Evolutionary conservation across 2,797 vertebrate species (phyloP).

Genomic region (Macrochelys suwanniensis): DNA sequence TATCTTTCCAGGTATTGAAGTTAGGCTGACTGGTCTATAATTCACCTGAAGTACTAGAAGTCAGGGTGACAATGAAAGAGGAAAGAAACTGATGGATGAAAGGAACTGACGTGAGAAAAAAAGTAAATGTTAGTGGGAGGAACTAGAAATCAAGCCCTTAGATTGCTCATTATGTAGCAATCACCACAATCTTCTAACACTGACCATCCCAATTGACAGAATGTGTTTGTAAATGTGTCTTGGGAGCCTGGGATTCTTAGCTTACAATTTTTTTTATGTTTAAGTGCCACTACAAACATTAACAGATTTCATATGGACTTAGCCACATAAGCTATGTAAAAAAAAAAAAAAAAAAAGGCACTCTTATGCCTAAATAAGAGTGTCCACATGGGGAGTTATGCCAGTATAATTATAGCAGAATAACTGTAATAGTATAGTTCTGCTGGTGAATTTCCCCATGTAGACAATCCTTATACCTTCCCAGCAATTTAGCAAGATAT

Average conservation of each 20-base stretch:
- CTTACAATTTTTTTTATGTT: too few relatives aligned
- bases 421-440: neutral
- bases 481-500: neutral
- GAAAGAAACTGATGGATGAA: neutral
- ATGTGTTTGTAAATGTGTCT: neutral
- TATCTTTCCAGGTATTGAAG: neutral
- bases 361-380: neutral
- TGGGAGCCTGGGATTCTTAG: neutral
- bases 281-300: too few relatives aligned
- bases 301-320: neutral
- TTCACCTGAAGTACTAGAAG: neutral
- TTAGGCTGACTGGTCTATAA: neutral
- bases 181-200: neutral
- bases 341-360: neutral
- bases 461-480: neutral
- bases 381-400: neutral
- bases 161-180: neutral
- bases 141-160: neutral
- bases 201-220: neutral
- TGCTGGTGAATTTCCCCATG: neutral
- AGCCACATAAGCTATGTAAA: neutral
- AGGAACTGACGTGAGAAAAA: neutral
- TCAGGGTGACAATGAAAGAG: neutral
- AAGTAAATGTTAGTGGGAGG: neutral
- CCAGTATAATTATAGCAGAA: neutral